These are phyloP conservation scores for Chiridota heheva DNA, from an alignment of 35 echinoderm and acorn worm genomes.

Conservation along the genomic window DNA sequence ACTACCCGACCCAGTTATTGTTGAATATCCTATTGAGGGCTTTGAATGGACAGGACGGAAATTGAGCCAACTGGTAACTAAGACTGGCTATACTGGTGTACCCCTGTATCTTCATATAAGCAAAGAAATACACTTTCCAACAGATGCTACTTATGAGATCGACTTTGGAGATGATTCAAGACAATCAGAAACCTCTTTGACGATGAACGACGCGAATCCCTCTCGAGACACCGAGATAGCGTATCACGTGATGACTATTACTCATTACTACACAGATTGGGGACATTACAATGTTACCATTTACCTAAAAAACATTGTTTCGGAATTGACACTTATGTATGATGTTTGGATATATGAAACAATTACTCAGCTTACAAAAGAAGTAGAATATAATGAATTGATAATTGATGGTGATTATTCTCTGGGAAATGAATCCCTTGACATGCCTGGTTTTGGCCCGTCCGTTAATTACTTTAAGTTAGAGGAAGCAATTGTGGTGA, in stretches of 20 bases:
- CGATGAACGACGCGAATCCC: conserved; percentile 18
- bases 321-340: conserved; percentile 35
- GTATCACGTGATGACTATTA: conserved; percentile 54
- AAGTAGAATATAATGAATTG: conserved; percentile 75
- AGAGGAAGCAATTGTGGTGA: conserved; percentile 76
- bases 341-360: conserved; percentile 80
- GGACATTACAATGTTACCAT: conserved; percentile 77
- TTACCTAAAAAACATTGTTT: conserved; percentile 74
- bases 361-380: conserved; percentile 75
- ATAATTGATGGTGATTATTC: conserved; percentile 65
- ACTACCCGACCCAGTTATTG: conserved; percentile 53
- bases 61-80: conserved; percentile 59
- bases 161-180: conserved; percentile 71
- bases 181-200: conserved; percentile 15
- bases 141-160: conserved; percentile 52
- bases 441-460: conserved; percentile 60
- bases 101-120: conserved; percentile 61
- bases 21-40: conserved; percentile 72
- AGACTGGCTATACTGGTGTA: conserved; percentile 45
- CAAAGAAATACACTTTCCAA: conserved; percentile 71
- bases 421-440: conserved; percentile 43
- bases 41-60: conserved; percentile 63
- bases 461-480: conserved; percentile 64
- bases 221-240: conserved; percentile 53
- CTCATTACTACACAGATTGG: conserved; percentile 66